Conservation (phyloP, 2,888 invertebrate species). For the Argyra leucocephala region DNA sequence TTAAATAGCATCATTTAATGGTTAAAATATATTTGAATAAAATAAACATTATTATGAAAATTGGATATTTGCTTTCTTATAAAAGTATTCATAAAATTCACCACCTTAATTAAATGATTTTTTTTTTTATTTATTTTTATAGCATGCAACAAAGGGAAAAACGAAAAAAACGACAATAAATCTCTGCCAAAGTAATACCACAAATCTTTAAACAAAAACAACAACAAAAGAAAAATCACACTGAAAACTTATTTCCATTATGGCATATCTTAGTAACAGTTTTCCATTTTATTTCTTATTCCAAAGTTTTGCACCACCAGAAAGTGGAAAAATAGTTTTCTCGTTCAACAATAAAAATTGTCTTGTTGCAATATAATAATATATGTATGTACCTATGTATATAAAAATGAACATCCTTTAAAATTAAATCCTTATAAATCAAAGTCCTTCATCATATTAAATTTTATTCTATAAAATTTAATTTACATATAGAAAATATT, state of each 20-base stretch:
- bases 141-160: neutral
- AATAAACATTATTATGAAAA: neutral
- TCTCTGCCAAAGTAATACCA: conserved; percentile 2
- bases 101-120: neutral
- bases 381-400: no score
- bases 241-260: neutral
- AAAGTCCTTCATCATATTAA: neutral
- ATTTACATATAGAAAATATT: neutral
- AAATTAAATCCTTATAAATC: conserved; percentile 6
- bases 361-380: no score
- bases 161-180: neutral
- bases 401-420: neutral
- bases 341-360: no score
- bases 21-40: neutral
- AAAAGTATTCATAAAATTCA: no score
- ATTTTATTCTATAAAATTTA: conserved; percentile 1
- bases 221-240: neutral
- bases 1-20: neutral
- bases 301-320: no score
- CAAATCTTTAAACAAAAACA: neutral
- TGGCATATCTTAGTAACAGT: neutral
- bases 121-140: neutral
- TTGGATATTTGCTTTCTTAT: no score
- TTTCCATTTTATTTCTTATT: no score
- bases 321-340: no score